A percentile compares a stretch with the other conserved stretches of the same genome.
Evolutionary conservation across 2,888 invertebrate species (phyloP).

Genomic region (Drosophila tanythrix): DNA sequence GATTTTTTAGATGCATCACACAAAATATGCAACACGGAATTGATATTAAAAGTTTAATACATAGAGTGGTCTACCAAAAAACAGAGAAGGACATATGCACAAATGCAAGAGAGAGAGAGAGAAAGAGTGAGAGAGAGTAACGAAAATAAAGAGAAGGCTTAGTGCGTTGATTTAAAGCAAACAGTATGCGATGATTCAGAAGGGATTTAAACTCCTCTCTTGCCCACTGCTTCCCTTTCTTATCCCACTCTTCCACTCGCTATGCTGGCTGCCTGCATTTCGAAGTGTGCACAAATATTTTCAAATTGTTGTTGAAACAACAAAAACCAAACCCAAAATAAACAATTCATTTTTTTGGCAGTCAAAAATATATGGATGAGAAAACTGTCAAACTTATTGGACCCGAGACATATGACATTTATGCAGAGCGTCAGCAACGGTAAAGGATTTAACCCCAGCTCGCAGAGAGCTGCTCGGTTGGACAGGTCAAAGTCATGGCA

Average conservation of each 20-base stretch:
- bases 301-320: conserved; percentile 49
- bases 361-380: conserved; percentile 10
- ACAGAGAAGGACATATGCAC: conserved; percentile 13
- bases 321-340: conserved; percentile 26
- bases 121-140: conserved; percentile 1
- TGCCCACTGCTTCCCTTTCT: background rate
- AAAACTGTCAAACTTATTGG: conserved; percentile 36
- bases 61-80: conserved; percentile 41
- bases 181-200: conserved; percentile 22
- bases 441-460: conserved; percentile 35
- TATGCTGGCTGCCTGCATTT: conserved; percentile 19
- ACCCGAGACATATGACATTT: conserved; percentile 34
- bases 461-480: background rate
- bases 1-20: conserved; percentile 45
- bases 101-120: background rate
- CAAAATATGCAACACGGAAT: conserved; percentile 64
- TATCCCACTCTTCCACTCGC: background rate
- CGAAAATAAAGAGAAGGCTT: conserved; percentile 26
- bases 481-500: conserved; percentile 40
- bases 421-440: conserved; percentile 11
- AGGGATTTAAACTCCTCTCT: conserved; percentile 39
- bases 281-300: conserved; percentile 57
- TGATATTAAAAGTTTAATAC: conserved; percentile 73
- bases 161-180: conserved; percentile 56
- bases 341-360: conserved; percentile 49